Conservation (phyloP, 2,888 invertebrate genomes). For the Lysandra bellargus region DNA sequence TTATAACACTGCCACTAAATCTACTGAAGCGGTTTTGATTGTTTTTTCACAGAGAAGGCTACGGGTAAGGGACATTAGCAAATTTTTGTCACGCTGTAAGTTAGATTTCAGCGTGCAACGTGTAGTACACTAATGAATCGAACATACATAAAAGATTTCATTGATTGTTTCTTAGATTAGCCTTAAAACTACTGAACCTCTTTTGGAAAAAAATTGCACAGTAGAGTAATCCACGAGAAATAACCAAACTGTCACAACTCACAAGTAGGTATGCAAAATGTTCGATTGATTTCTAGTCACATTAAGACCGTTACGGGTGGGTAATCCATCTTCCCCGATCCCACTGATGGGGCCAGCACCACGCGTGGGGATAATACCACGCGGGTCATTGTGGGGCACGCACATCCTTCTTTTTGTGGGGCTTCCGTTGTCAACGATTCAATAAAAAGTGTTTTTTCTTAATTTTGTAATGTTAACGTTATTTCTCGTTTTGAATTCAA, state of each 20-base stretch:
- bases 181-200: no score
- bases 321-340: constrained; percentile 25
- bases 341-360: constrained; percentile 9
- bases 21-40: no score
- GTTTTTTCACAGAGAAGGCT: no score
- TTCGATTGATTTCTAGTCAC: not conserved
- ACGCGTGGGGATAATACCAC: constrained; percentile 60
- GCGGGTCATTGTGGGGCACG: constrained; percentile 71
- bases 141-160: no score
- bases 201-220: no score
- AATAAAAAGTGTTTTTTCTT: not conserved
- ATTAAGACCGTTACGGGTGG: constrained; percentile 23
- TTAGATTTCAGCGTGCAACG: no score
- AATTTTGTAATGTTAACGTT: not conserved
- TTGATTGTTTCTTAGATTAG: no score
- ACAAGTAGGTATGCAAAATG: not conserved
- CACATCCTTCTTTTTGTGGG: constrained; percentile 70
- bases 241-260: not conserved
- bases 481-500: not conserved
- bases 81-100: no score
- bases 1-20: no score
- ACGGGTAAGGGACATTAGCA: no score
- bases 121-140: no score
- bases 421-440: constrained; percentile 23
- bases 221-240: no score